These are phyloP conservation scores for Heliocidaris erythrogramma DNA, from an alignment of 35 echinoderm and acorn worm species.

Conservation along the genomic window DNA sequence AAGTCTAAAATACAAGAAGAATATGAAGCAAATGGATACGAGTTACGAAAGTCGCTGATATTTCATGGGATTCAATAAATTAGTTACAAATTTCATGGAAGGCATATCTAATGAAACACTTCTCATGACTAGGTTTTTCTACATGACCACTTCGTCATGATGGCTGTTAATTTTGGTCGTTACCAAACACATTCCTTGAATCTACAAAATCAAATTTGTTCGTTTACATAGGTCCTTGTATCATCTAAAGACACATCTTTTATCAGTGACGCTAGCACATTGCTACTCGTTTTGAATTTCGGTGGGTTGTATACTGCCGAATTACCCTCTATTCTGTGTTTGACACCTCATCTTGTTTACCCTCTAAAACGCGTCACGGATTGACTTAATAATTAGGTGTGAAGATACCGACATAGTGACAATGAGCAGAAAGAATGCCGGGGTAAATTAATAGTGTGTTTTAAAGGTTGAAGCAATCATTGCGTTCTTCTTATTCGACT, in stretches of 20 bases:
- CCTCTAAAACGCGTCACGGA: background rate
- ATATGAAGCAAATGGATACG: too few species aligned
- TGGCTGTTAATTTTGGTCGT: background rate
- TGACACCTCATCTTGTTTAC: background rate
- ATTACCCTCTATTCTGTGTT: background rate
- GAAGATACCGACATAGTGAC: background rate
- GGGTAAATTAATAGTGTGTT: background rate
- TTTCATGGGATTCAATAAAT: too few species aligned
- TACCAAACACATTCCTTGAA: background rate
- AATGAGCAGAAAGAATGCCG: background rate
- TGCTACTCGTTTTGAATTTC: background rate
- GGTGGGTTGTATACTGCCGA: background rate
- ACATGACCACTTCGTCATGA: too few species aligned
- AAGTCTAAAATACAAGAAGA: too few species aligned
- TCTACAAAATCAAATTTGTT: background rate
- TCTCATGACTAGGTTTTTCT: too few species aligned
- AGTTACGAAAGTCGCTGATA: too few species aligned
- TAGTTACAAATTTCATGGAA: too few species aligned
- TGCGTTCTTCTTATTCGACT: too few species aligned
- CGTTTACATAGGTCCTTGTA: background rate
- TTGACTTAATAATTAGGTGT: constrained; percentile 12
- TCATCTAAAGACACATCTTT: background rate
- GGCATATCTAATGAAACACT: too few species aligned
- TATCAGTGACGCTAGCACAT: background rate
- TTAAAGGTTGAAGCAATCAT: too few species aligned